Evolutionary conservation across 2,888 invertebrate genomes (phyloP).

Genomic region (Meliscaeva auricollis): DNA sequence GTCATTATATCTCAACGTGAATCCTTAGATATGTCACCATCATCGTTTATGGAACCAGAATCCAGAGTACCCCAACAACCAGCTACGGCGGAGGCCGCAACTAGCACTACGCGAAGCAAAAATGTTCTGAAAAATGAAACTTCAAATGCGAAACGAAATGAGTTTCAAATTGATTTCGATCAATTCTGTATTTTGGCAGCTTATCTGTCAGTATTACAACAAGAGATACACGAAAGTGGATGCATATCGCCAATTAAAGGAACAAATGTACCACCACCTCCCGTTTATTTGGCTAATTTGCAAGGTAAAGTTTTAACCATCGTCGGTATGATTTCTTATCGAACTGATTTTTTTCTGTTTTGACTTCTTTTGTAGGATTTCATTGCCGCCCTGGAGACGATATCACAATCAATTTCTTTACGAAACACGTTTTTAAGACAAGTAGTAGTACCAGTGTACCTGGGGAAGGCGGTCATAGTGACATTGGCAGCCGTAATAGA

Average conservation of each 20-base stretch:
- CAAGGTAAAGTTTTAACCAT: constrained; percentile 78
- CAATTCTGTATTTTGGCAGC: constrained; percentile 84
- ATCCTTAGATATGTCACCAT: constrained; percentile 79
- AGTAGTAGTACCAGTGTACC: constrained; percentile 83
- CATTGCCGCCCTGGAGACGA: constrained; percentile 78
- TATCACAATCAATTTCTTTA: constrained; percentile 79
- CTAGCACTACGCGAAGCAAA: constrained; percentile 55
- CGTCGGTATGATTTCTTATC: background rate
- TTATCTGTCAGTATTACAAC: constrained; percentile 83
- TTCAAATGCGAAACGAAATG: constrained; percentile 40
- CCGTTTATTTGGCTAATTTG: constrained; percentile 83
- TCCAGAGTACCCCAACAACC: background rate
- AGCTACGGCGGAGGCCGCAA: background rate
- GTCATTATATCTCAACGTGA: constrained; percentile 82
- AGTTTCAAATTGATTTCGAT: constrained; percentile 82
- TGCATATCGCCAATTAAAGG: constrained; percentile 84
- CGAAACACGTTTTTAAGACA: constrained; percentile 82
- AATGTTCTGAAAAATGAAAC: constrained; percentile 17
- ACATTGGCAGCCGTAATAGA: constrained; percentile 81
- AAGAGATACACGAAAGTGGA: constrained; percentile 84
- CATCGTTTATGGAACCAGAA: constrained; percentile 16
- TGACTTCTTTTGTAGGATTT: constrained; percentile 52
- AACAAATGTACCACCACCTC: constrained; percentile 84
- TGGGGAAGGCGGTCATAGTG: constrained; percentile 79
- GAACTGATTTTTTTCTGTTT: background rate